Percentiles rank a stretch among this genome's conserved stretches.
Evolutionary conservation across 2,797 vertebrate genomes (phyloP).

Genomic region (Coregonus ussuriensis): DNA sequence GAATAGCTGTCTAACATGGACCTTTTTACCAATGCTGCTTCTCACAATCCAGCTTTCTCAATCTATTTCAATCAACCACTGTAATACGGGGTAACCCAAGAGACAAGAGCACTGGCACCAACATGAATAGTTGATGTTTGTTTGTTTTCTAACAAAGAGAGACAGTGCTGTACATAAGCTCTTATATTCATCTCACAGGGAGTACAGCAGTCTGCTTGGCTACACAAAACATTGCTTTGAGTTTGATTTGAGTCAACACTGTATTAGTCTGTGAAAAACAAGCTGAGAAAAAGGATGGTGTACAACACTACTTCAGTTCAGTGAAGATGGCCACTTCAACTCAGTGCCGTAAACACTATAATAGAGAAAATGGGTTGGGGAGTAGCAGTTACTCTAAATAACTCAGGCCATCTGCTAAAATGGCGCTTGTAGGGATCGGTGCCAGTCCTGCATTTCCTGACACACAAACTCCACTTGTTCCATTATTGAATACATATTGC

Average conservation of each 20-base stretch:
- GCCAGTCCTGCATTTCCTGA: slow-evolving; percentile 33
- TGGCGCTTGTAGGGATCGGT: slow-evolving; percentile 49
- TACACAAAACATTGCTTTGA: neutral
- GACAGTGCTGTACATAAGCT: neutral
- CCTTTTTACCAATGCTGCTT: neutral
- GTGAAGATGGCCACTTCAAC: neutral
- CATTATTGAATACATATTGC: slow-evolving; percentile 13
- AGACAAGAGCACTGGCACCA: neutral
- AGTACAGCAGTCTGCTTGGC: slow-evolving; percentile 4
- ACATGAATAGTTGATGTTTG: neutral
- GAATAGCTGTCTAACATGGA: too few relatives aligned
- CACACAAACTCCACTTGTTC: slow-evolving; percentile 38
- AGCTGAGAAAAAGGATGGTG: neutral
- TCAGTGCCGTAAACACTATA: neutral
- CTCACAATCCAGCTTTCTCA: neutral
- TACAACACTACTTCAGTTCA: neutral
- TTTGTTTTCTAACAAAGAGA: neutral
- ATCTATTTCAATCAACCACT: neutral
- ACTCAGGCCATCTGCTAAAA: slow-evolving; percentile 32
- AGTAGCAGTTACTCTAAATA: slow-evolving; percentile 49
- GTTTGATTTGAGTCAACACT: neutral
- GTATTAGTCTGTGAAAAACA: neutral
- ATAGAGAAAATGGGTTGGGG: neutral
- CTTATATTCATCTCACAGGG: neutral
- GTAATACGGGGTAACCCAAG: neutral